Conservation (phyloP, 2,113 vertebrate genomes). For the Pterocles burchelli region DNA sequence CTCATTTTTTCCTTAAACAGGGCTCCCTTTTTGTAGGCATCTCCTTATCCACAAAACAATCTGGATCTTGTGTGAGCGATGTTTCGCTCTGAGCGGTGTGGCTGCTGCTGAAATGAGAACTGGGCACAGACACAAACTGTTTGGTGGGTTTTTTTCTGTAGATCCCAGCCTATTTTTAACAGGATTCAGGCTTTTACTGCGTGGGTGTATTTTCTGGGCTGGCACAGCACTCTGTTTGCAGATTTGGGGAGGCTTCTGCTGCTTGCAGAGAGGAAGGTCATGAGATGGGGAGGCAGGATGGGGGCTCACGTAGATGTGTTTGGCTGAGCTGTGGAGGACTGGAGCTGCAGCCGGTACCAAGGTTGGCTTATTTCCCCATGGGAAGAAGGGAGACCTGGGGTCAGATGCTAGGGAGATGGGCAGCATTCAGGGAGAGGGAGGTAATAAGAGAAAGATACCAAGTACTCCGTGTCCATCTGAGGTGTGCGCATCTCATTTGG, state of each 20-base stretch:
- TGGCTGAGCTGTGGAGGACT: background rate
- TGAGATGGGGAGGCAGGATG: background rate
- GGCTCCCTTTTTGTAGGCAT: background rate
- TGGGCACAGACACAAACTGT: background rate
- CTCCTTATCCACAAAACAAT: background rate
- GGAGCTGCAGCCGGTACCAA: too few relatives aligned
- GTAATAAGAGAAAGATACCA: background rate
- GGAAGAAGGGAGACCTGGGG: background rate
- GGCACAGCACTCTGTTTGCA: background rate
- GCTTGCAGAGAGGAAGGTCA: rapidly evolving
- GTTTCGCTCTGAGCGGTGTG: background rate
- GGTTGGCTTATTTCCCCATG: background rate
- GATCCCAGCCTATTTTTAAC: background rate
- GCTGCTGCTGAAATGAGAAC: background rate
- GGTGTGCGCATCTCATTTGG: background rate
- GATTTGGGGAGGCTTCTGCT: background rate
- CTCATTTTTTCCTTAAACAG: background rate
- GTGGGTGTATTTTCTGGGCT: background rate
- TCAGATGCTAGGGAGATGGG: background rate
- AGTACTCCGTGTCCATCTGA: background rate
- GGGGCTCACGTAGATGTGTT: background rate
- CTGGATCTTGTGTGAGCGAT: background rate
- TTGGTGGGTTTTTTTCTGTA: background rate
- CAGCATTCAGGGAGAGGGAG: background rate
- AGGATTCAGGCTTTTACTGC: rapidly evolving